These are phyloP conservation scores for Diachrysia chrysitis DNA, from an alignment of 2,888 invertebrate genomes.

Conservation along the genomic window DNA sequence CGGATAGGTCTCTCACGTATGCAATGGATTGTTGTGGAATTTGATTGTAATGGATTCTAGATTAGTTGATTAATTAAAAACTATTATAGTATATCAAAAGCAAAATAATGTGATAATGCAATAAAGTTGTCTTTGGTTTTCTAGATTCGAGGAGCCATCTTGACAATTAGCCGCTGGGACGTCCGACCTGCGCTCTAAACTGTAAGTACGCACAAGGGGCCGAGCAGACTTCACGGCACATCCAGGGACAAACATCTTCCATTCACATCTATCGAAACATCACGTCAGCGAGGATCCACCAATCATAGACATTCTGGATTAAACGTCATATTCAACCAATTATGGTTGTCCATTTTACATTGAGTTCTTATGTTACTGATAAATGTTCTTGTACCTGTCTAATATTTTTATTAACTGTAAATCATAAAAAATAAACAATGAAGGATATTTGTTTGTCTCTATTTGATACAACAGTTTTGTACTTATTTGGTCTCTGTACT, in stretches of 20 bases:
- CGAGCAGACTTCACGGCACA: conserved; percentile 77
- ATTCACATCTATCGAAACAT: conserved; percentile 21
- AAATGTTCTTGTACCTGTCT: not conserved
- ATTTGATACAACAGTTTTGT: not conserved
- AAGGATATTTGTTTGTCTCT: too few species aligned
- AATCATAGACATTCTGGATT: not conserved
- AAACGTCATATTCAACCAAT: not conserved
- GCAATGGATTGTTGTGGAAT: too few species aligned
- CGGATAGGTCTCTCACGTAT: too few species aligned
- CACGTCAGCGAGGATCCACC: not conserved
- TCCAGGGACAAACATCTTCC: conserved; percentile 43
- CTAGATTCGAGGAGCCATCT: conserved; percentile 89
- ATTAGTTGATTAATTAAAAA: too few species aligned
- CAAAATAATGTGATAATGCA: too few species aligned
- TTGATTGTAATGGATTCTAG: too few species aligned
- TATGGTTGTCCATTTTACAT: not conserved
- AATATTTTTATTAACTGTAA: not conserved
- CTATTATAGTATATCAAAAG: too few species aligned
- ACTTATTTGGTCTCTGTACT: not conserved
- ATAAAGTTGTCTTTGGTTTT: not conserved
- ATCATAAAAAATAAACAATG: too few species aligned
- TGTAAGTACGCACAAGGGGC: conserved; percentile 87
- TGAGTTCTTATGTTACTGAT: not conserved
- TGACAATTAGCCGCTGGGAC: conserved; percentile 95
- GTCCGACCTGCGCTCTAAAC: conserved; percentile 91